A percentile compares a stretch with the other conserved stretches of the same genome.
Evolutionary conservation across 2,888 invertebrate species (phyloP).

Genomic region (Fragum fragum): DNA sequence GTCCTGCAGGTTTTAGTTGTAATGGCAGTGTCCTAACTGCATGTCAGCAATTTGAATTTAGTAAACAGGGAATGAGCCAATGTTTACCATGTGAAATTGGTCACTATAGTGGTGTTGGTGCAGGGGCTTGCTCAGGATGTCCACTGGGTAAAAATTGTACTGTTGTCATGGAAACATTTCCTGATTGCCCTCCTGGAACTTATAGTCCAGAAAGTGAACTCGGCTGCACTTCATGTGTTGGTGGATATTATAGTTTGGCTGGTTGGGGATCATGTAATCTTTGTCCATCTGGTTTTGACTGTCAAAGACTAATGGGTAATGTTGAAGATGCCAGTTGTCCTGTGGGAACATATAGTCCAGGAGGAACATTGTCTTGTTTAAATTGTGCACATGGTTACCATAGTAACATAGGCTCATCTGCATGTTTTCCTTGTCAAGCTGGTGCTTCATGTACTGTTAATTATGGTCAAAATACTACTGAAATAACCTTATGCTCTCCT

Average conservation of each 20-base stretch:
- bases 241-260: constrained; percentile 49
- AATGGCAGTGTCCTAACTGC: constrained; percentile 33
- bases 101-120: constrained; percentile 40
- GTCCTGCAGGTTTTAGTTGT: constrained; percentile 51
- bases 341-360: constrained; percentile 65
- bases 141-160: constrained; percentile 67
- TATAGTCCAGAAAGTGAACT: constrained; percentile 48
- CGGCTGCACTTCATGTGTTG: constrained; percentile 47
- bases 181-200: constrained; percentile 58
- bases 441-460: constrained; percentile 14
- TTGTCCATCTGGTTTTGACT: constrained; percentile 76
- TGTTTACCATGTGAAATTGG: constrained; percentile 57
- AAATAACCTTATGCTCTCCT: constrained; percentile 36
- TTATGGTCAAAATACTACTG: not conserved
- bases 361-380: constrained; percentile 50
- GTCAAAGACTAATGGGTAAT: constrained; percentile 56
- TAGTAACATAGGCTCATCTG: constrained; percentile 27
- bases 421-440: constrained; percentile 39
- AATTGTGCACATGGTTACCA: constrained; percentile 62
- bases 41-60: constrained; percentile 63
- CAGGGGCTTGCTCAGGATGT: constrained; percentile 47
- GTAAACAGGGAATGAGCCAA: constrained; percentile 53
- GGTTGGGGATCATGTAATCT: constrained; percentile 68
- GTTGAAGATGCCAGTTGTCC: constrained; percentile 41
- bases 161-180: constrained; percentile 29